Evolutionary conservation across 1,140 invertebrate genomes (phyloP), one percentile per base, ranked within the genome.

Genomic region (Drosophila sulfurigaster): DNA sequence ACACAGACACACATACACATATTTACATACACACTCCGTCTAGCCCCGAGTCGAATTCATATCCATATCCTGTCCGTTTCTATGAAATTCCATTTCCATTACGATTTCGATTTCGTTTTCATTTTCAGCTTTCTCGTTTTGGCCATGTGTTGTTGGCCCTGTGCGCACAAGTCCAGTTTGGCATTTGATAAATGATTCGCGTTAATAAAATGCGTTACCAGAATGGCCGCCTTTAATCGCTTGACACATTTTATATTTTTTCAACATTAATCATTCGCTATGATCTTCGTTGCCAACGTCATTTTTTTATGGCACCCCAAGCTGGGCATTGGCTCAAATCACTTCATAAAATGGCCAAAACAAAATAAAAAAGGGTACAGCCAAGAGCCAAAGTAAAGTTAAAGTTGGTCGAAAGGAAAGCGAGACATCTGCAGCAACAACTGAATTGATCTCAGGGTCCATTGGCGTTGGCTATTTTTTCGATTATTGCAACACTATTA

Each of bases 181-280:
- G 54, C 43, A 63, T 67, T 73, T 89, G 85, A 89, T 89, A 85
- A 89, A 89, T 89, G 85, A 85, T 85, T 79, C 80, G 59, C 78
- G 81, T 76, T 81, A 83, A 83, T 83, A 88, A 88, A 81, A 72
- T 80, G 74, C 72, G 64, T 78, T 79, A 79, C 75, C 52, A 57
- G 64, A 62, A 78, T 68, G 78, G 68, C 78, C 78, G 71, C 67
- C 81, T 88, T 88, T 89, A 88, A 88, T 89, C 81, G 75, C 78
- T 70, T 71, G 81, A 72, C 80, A 88, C 70, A 81, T 80, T 83
- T 88, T 78, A 86, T 86, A 74, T 73, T 85, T 79, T 67, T 69
- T 57, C 32, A 73, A 75, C 85, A 89, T 89, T 89, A 89, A 89
- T 89, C 85, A 90, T 89, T 58, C 72, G 72, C 11, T 57, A 51